Evolutionary conservation across 64 coral and sea anemone genomes (phyloP), one percentile per base, ranked within the genome.

Genomic region (Dendrophyllia cribrosa): DNA sequence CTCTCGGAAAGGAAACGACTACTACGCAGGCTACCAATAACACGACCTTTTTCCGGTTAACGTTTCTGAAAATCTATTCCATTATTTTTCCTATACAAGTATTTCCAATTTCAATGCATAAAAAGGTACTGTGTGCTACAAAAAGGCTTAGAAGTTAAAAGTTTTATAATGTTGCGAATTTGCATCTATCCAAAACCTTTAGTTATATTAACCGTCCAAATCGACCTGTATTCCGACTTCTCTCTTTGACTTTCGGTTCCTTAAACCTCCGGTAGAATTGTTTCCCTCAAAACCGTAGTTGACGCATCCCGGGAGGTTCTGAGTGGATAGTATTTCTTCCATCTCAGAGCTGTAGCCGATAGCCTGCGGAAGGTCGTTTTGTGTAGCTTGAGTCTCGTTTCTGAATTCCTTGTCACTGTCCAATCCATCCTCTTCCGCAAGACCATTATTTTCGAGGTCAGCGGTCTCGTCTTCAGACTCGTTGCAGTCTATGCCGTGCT

Each of bases 221-320:
- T 85, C 67, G 19, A 80, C 81, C 16, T 92, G 89, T 44, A 85
- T 50, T 22, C 89, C 69, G n/a, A 85, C 83, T 16, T 92, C 89
- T 51, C 13, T 85, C 14, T 61, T 74, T 10, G 52, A 74, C 44
- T 51, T 17, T 20, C 76, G 1, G 12, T 55, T 11, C 7, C 48
- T 45, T 50, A 83, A 64, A 51, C 47, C 75, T 49, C 58, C n/a
- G 15, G 62, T 19, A 9, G 16, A 49, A 52, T 63, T 50, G 15
- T 85, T 83, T 3, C 19, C 19, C 55, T 85, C 56, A 49, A 85
- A 73, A 58, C 79, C 89, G 65, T 84, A 85, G 23, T 91, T 91
- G n/a, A 85, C 69, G 4, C 10, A 71, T 19, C 89, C 34, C 12
- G 79, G 69, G 8, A 92, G 70, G 58, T 48, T 85, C 17, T 63